These are phyloP conservation scores for Heterohyrax brucei DNA, from an alignment of 2,797 vertebrate species.

Conservation along the genomic window DNA sequence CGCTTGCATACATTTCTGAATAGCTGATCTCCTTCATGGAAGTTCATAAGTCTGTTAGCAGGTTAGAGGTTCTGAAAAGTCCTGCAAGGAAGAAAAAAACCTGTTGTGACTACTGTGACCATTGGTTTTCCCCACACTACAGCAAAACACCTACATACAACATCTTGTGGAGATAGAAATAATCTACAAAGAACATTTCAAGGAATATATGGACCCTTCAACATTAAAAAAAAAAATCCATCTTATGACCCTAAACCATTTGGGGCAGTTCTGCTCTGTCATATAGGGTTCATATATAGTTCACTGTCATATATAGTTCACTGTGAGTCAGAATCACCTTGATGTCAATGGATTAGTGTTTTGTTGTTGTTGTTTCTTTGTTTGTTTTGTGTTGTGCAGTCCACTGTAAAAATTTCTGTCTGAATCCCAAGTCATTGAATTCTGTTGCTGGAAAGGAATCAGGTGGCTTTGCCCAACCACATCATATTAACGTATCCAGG, in stretches of 20 bases:
- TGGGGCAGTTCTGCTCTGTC: too few species aligned
- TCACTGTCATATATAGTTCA: too few species aligned
- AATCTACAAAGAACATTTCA: neutral
- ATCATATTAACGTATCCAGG: neutral
- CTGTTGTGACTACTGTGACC: neutral
- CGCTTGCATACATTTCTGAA: neutral
- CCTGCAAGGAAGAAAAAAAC: neutral
- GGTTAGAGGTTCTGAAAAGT: neutral
- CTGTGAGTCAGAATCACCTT: neutral
- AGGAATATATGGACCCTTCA: neutral
- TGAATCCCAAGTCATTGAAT: slow-evolving; percentile 38
- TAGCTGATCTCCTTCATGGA: neutral
- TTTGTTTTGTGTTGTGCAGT: neutral
- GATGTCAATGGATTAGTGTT: neutral
- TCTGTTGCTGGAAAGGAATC: neutral
- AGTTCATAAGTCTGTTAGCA: neutral
- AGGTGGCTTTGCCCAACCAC: neutral
- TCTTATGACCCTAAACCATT: neutral
- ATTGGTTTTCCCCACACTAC: neutral
- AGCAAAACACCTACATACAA: neutral
- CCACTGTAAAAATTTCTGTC: neutral
- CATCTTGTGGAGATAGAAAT: neutral
- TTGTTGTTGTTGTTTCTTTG: too few species aligned
- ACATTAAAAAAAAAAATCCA: neutral
- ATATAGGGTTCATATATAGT: too few species aligned